These are phyloP conservation scores for Conger conger DNA, from an alignment of 2,113 vertebrate species.

Conservation along the genomic window DNA sequence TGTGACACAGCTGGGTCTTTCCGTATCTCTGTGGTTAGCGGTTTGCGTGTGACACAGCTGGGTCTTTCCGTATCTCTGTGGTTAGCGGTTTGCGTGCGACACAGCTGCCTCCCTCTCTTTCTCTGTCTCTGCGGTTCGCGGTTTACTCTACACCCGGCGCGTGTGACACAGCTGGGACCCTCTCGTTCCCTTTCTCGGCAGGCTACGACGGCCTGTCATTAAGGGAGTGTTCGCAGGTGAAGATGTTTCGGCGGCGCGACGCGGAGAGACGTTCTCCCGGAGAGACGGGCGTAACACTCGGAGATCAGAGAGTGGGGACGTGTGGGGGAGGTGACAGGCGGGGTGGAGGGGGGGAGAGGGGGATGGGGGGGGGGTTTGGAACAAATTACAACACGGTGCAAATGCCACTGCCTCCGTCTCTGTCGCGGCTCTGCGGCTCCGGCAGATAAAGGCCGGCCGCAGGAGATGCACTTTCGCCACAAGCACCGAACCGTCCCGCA, in stretches of 20 bases:
- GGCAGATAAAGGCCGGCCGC: background rate
- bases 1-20: background rate
- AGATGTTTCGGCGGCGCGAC: constrained; percentile 29
- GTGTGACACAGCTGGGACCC: too few relatives aligned
- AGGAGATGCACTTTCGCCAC: background rate
- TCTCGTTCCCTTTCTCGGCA: too few relatives aligned
- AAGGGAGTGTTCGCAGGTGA: constrained; percentile 37
- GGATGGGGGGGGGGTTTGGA: too few relatives aligned
- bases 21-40: background rate
- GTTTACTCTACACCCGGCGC: background rate
- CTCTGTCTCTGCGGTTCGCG: background rate
- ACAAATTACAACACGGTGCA: background rate
- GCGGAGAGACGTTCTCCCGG: constrained; percentile 25
- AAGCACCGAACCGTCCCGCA: background rate
- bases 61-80: background rate
- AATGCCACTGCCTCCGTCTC: constrained; percentile 2
- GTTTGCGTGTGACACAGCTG: background rate
- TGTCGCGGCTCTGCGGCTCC: background rate
- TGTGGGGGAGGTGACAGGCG: too few relatives aligned
- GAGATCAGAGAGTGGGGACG: constrained; percentile 18
- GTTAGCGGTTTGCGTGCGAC: background rate
- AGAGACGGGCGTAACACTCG: constrained; percentile 1
- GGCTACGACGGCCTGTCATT: constrained; percentile 28
- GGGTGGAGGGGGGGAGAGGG: background rate
- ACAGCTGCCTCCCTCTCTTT: too few relatives aligned